Evolutionary conservation across 1,140 invertebrate species (phyloP).

Genomic region (Helicorthomorpha holstii): DNA sequence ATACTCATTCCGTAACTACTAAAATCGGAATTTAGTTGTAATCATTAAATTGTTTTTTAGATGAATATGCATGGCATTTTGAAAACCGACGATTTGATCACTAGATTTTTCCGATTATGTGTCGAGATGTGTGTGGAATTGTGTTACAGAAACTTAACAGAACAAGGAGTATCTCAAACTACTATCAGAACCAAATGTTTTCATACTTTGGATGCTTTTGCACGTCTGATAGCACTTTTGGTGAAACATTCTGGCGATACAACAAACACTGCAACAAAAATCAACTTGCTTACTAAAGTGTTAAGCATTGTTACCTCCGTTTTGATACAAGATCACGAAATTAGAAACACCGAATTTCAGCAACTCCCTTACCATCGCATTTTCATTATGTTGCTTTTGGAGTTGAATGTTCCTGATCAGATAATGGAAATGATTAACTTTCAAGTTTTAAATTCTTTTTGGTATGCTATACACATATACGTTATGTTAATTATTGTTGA

Average conservation of each 20-base stretch:
- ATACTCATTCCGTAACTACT: background rate
- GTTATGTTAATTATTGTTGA: background rate
- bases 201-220: constrained; percentile 86
- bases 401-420: constrained; percentile 82
- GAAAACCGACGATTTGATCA: constrained; percentile 94
- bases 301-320: constrained; percentile 90
- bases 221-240: constrained; percentile 78
- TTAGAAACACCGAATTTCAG: constrained; percentile 67
- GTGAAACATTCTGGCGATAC: constrained; percentile 86
- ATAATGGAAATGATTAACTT: constrained; percentile 82
- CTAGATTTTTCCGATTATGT: constrained; percentile 88
- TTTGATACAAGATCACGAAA: constrained; percentile 85
- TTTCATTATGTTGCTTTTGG: constrained; percentile 92
- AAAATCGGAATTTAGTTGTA: constrained; percentile 6
- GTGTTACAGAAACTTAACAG: constrained; percentile 58
- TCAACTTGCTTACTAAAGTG: constrained; percentile 91
- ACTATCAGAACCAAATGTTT: constrained; percentile 80
- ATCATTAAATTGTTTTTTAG: constrained; percentile 28
- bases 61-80: constrained; percentile 94
- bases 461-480: constrained; percentile 17
- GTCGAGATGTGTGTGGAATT: constrained; percentile 94
- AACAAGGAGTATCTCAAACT: constrained; percentile 25
- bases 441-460: constrained; percentile 42
- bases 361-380: constrained; percentile 94
- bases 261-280: constrained; percentile 78